Evolutionary conservation across 2,888 invertebrate species (phyloP), one percentile per base, ranked within the genome.

Genomic region (Cerastis leucographa): DNA sequence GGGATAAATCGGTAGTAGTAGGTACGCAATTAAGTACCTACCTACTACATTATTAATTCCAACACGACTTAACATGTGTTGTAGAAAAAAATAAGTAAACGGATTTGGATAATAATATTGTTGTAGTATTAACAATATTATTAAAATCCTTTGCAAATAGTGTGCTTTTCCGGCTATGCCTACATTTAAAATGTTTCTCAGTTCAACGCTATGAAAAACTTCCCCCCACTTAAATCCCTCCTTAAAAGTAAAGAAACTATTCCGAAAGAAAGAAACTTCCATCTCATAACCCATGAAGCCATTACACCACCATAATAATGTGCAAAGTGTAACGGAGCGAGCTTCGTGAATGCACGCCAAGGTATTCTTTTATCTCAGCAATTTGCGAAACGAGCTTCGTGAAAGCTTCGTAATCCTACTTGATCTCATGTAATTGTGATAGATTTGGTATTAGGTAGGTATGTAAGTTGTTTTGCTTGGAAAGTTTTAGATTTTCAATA

Each of bases 351-450:
- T 88, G 90, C 89, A 88, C 89, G 86, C 87, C 80, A 87, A 87
- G 85, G 88, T 88, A 88, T 88, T 87, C 87, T 91, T 90, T 91
- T 91, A 90, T 89, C 87, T 84, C 86, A 88, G 88, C 91, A 91
- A 91, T 91, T 92, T 91, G 86, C 87, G 70, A 85, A 89, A 88
- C 88, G 84, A 89, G 87, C 88, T 87, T 76, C 79, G 88, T 86
- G 86, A 90, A 90, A 79, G 88, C 80, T 86, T 75, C 79, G 84
- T 88, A 83, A 87, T 89, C 85, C 83, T 74, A 83, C 81, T 85
- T 84, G 88, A 90, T 89, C 87, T 85, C 82, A 85, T 87, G 74
- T 87, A 83, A 86, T 83, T 88, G 81, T 83, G 88, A 87, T 83
- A 83, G 85, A 87, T 87, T 83, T 66, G 42, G 74, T 73, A 73